Base-by-base conservation (phyloP, 2,888 invertebrate genomes). In the Elgonia sp. region DNA sequence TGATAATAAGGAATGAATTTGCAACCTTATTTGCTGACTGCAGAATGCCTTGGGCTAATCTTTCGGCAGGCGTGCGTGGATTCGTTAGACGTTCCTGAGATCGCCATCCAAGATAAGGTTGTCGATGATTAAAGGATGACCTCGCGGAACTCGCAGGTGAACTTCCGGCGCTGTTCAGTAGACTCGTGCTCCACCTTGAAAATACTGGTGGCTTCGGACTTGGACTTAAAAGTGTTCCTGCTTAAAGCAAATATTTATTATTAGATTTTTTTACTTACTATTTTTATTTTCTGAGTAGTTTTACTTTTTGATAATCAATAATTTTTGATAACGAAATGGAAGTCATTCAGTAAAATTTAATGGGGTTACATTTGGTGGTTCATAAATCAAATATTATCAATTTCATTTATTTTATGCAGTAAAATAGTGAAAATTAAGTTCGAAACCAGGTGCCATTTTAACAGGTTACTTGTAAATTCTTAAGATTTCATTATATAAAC, bases 81-180 rank as follows among this genome's bases (percentile, higher is more conserved):
- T 95, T 94, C 90, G 97, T 96, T 76, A 98, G 95, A 89, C 98
- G 96, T 95, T 98, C 98, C 94, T 98, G 98, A 4, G 96, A 96
- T 91, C 98, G 96, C 98, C 98, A 98, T 73, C 98, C 98, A 88
- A 98, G 96, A 95, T 98, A 98, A 0, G 98, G 98, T 94, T 98
- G 97, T 55, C 98, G 96, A 91, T 97, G 97, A 94, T 97, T 98
- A 95, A 97, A 97, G 85, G 97, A 97, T 73, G 97, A 97, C 84
- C 97, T 95, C 50, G 96, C 95, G 72, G 94, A 95, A 91, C 93
- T 94, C 80, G 94, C 94, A 73, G 94, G 94, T 46, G 95, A 94
- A 92, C 94, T 94, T 65, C 96, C 96, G 29, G 96, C 96, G 89
- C 95, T 95, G 93, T 95, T 95, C 84, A 95, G 91, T 89, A 95